A percentile compares a stretch with the other conserved stretches of the same genome.
These are phyloP conservation scores for Stenichneumon culpator DNA, from an alignment of 2,888 invertebrate genomes.

Conservation along the genomic window DNA sequence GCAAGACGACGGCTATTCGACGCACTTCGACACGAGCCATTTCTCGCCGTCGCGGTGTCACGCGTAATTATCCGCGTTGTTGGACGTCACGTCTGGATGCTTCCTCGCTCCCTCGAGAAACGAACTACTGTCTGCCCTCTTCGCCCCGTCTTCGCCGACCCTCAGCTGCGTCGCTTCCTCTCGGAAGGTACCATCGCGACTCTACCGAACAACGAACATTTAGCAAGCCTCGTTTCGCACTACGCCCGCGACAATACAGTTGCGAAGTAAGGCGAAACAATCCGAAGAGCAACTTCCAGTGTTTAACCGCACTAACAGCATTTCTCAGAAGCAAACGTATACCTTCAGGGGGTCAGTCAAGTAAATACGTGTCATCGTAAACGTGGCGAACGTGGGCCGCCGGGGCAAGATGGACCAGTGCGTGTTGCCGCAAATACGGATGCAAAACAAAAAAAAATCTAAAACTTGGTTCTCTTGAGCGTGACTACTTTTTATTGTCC, in stretches of 20 bases:
- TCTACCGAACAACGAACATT: constrained; percentile 45
- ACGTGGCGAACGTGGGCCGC: neutral
- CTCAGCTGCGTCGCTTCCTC: constrained; percentile 12
- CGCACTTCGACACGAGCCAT: constrained; percentile 73
- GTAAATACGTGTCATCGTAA: neutral
- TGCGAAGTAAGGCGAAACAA: constrained; percentile 14
- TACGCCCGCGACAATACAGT: constrained; percentile 27
- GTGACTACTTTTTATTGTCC: constrained; percentile 29
- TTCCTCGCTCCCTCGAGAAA: constrained; percentile 61
- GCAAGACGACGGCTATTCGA: constrained; percentile 67
- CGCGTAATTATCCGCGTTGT: constrained; percentile 71
- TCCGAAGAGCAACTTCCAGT: neutral
- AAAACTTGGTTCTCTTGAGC: neutral
- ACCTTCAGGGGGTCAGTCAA: neutral
- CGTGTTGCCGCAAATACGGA: neutral
- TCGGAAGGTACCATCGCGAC: constrained; percentile 37
- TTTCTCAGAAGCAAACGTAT: neutral
- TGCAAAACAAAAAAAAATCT: neutral
- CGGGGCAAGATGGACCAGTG: neutral
- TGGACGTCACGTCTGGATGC: constrained; percentile 67
- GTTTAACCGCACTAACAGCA: neutral
- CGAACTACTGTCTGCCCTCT: constrained; percentile 53
- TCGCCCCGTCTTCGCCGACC: constrained; percentile 18
- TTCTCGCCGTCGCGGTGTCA: constrained; percentile 69
- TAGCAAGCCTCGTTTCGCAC: constrained; percentile 41